Evolutionary conservation across 2,113 vertebrate genomes (phyloP).

Genomic region (Dasyornis broadbenti): DNA sequence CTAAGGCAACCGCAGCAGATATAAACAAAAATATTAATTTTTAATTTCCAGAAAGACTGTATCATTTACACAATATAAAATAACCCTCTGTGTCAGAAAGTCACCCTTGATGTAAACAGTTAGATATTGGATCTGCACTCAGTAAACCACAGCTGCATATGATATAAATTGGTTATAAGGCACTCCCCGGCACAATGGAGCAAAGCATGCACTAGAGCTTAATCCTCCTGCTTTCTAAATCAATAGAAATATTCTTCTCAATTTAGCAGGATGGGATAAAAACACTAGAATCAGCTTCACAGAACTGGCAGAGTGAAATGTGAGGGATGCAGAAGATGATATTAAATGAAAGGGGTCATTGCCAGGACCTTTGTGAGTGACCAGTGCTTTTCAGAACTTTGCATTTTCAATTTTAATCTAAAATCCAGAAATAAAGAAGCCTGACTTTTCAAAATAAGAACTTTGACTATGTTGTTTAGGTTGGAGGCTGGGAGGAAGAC

Average conservation of each 20-base stretch:
- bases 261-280: background rate
- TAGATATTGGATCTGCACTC: background rate
- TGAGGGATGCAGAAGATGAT: background rate
- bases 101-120: background rate
- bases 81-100: background rate
- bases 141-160: background rate
- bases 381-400: background rate
- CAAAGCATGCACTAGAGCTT: background rate
- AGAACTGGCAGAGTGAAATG: background rate
- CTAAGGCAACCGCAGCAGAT: background rate
- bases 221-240: constrained; percentile 8
- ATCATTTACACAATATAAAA: background rate
- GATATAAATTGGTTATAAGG: background rate
- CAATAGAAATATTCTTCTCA: constrained; percentile 18
- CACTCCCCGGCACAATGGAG: background rate
- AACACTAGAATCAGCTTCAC: background rate
- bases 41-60: background rate
- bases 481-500: background rate
- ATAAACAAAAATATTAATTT: background rate
- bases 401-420: background rate
- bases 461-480: background rate
- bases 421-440: background rate
- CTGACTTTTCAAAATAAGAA: background rate
- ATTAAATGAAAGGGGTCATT: background rate
- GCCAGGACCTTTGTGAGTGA: background rate